A percentile compares a stretch with the other conserved stretches of the same genome.
These are phyloP conservation scores for Thamnaconus septentrionalis DNA, from an alignment of 2,113 vertebrate genomes.

Conservation along the genomic window DNA sequence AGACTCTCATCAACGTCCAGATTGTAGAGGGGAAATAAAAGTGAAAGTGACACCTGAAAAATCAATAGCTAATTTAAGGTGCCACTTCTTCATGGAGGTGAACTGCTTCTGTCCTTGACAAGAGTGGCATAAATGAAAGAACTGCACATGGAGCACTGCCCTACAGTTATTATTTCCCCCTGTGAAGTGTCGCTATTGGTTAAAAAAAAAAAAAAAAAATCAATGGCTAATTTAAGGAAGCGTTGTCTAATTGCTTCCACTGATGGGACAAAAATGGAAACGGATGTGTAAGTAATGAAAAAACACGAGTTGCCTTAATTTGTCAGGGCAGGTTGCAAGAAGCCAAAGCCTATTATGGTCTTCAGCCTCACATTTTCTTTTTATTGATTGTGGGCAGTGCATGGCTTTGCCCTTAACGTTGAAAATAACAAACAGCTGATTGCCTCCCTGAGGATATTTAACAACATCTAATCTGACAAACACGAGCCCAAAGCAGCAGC, in stretches of 20 bases:
- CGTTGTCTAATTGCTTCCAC: slow-evolving; percentile 74
- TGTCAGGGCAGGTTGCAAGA: slow-evolving; percentile 64
- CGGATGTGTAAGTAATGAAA: slow-evolving; percentile 77
- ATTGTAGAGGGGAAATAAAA: slow-evolving; percentile 58
- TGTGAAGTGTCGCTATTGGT: slow-evolving; percentile 68
- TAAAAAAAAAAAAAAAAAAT: slow-evolving; percentile 46
- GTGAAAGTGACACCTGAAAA: slow-evolving; percentile 71
- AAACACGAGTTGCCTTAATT: slow-evolving; percentile 71
- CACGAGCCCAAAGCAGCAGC: not conserved
- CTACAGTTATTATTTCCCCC: slow-evolving; percentile 73
- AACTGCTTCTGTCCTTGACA: slow-evolving; percentile 55
- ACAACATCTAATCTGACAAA: slow-evolving; percentile 52
- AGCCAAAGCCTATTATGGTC: not conserved
- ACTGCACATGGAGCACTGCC: slow-evolving; percentile 26
- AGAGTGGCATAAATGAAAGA: slow-evolving; percentile 57
- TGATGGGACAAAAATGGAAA: slow-evolving; percentile 72
- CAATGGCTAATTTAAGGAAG: slow-evolving; percentile 74
- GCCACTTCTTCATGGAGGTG: slow-evolving; percentile 58
- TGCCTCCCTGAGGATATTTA: slow-evolving; percentile 63
- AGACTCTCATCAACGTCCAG: slow-evolving; percentile 55
- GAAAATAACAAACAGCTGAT: slow-evolving; percentile 61
- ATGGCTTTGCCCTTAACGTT: slow-evolving; percentile 52
- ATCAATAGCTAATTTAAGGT: slow-evolving; percentile 74
- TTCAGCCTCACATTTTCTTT: slow-evolving; percentile 28
- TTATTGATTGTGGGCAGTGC: slow-evolving; percentile 62